These are phyloP conservation scores for Zoanthus sociatus DNA, from an alignment of 92 coral and sea anemone species.

Conservation along the genomic window DNA sequence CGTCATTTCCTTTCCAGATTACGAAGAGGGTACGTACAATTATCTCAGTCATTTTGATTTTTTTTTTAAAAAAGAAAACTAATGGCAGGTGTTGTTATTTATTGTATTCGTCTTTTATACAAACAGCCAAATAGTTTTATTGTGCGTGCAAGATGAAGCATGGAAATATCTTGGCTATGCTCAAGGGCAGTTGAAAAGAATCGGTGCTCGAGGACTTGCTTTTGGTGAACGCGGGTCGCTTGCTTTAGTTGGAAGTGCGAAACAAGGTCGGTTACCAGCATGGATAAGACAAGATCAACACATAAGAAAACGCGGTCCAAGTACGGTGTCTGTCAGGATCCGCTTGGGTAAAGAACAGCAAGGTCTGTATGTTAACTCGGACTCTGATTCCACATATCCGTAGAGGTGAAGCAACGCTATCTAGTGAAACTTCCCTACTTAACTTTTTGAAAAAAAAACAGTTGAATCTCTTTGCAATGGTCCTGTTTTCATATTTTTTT, in stretches of 20 bases:
- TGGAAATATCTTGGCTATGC: constrained; percentile 30
- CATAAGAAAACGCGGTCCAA: constrained; percentile 29
- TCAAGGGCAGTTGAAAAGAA: constrained; percentile 5
- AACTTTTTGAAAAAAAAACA: no score
- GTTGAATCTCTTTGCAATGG: no score
- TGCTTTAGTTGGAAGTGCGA: constrained; percentile 15
- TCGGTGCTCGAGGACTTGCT: constrained; percentile 23
- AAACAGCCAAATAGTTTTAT: constrained; percentile 14
- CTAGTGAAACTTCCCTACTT: no score
- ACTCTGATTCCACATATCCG: background rate
- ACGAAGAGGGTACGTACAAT: constrained; percentile 1
- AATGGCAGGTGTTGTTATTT: background rate
- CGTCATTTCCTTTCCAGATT: constrained; percentile 18
- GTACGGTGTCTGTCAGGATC: constrained; percentile 26
- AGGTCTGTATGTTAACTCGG: background rate
- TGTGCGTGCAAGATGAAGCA: constrained; percentile 26
- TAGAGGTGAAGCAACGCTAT: no score
- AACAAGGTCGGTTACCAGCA: constrained; percentile 9
- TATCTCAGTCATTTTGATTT: background rate
- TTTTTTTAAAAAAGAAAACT: background rate
- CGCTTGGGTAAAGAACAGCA: constrained; percentile 27
- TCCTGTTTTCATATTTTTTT: no score
- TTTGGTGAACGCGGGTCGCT: constrained; percentile 30
- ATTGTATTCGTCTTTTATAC: background rate
- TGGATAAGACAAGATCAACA: constrained; percentile 23